Base-by-base conservation (phyloP, 2,888 invertebrate genomes). In the Caenorhabditis sulstoni region DNA sequence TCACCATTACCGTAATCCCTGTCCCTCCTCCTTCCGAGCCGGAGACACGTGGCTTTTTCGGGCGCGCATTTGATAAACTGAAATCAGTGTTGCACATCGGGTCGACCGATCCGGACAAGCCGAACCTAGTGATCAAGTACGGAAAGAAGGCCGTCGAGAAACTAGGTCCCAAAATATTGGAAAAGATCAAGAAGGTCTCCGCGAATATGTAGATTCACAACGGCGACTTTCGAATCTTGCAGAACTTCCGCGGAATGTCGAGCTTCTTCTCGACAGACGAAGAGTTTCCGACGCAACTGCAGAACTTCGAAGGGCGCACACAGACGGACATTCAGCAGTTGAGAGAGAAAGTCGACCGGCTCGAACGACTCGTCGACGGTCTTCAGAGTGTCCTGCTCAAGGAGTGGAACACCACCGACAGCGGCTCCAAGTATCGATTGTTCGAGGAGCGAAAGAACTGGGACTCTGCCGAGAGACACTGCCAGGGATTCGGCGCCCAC, bases 371-470 rank as follows among this genome's bases (percentile, higher is more conserved):
- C 20, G 52, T 68, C 16, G 61, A 62, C 20, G 79, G 70, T 18
- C 47, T 84, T 14, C 80, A 81, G 45, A 67, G 47, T 35, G 58
- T 74, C 11, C 41, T 80, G 11, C 66, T 85, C 49, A 59, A 74
- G 55, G 84, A 83, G 29, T 86, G 86, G 86, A 84, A 82, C 73
- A 20, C 44, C 12, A 83, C 83, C 14, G 83, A 83, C 35, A 74
- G 66, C 29, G 86, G 86, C 11, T 74, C 79, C 9, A 82, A 82
- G 64, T 86, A 82, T 68, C 81, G 81, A 45, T 44, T 85, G 9
- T 86, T 86, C 68, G 81, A 77, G 22, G 81, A 78, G 37, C 53
- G 83, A 41, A 86, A 81, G 64, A 82, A 70, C 49, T 86, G 86
- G 86, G 84, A 86, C 52, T 77, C 82, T 37, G 86, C 86, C 0